These are phyloP conservation scores for Miltochrista miniata DNA, from an alignment of 2,888 invertebrate species.

Conservation along the genomic window DNA sequence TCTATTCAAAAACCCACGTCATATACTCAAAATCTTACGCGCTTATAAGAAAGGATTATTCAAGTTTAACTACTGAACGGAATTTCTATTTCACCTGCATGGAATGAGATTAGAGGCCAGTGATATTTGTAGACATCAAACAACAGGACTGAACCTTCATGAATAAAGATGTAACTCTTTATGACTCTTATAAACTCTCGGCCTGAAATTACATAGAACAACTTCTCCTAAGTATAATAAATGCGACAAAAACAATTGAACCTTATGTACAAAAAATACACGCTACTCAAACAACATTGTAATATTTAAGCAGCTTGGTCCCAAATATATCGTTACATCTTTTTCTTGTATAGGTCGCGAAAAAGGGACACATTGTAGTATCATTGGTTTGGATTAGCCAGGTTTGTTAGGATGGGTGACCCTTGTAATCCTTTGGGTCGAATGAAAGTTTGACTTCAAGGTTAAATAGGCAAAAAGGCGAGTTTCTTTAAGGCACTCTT, in stretches of 20 bases:
- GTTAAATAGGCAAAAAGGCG: slow-evolving; percentile 18
- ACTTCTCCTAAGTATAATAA: neutral
- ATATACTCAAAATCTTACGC: too few species aligned
- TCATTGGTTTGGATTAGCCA: slow-evolving; percentile 46
- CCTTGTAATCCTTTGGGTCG: slow-evolving; percentile 44
- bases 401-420: slow-evolving; percentile 28
- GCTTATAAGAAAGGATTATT: too few species aligned
- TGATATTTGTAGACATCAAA: too few species aligned
- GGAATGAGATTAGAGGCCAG: too few species aligned
- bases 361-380: slow-evolving; percentile 27
- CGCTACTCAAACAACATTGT: neutral
- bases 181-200: too few species aligned
- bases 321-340: slow-evolving; percentile 23
- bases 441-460: slow-evolving; percentile 29
- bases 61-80: too few species aligned
- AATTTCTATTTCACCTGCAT: too few species aligned
- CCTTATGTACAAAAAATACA: neutral
- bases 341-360: slow-evolving; percentile 18
- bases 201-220: neutral
- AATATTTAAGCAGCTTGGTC: slow-evolving; percentile 14
- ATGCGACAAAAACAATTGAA: neutral
- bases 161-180: too few species aligned
- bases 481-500: slow-evolving; percentile 18
- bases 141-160: too few species aligned
- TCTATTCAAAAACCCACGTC: too few species aligned